Conservation (phyloP, 2,797 vertebrate genomes). For the Danio choprae region DNA sequence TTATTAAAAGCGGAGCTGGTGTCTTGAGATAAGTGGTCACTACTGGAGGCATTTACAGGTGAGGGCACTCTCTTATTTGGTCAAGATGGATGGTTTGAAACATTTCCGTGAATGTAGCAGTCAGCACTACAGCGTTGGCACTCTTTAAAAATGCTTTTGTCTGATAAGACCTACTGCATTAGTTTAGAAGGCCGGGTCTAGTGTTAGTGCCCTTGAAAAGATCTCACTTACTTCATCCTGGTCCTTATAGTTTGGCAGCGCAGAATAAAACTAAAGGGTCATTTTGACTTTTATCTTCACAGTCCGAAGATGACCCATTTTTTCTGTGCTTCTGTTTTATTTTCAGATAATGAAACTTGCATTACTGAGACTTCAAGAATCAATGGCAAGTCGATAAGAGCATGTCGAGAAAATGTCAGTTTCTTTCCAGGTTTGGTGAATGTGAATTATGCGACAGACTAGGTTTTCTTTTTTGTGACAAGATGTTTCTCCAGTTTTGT, state of each 20-base stretch:
- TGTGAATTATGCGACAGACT: not conserved
- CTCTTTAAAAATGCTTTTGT: conserved; percentile 80
- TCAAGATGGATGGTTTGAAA: conserved; percentile 82
- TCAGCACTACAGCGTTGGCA: conserved; percentile 67
- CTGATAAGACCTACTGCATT: conserved; percentile 75
- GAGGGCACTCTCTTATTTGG: conserved; percentile 82
- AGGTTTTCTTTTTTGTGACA: conserved; percentile 21
- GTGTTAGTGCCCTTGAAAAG: conserved; percentile 34
- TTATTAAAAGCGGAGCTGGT: conserved; percentile 81
- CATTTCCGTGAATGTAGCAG: conserved; percentile 80
- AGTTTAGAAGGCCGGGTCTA: conserved; percentile 68
- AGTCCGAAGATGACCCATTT: not conserved
- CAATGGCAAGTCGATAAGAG: conserved; percentile 34
- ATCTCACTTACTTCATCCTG: conserved; percentile 20
- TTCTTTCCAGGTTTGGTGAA: conserved; percentile 4
- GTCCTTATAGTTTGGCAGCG: conserved; percentile 4
- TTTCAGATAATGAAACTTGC: conserved; percentile 43
- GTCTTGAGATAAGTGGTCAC: conserved; percentile 83
- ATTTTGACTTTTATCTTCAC: conserved; percentile 3
- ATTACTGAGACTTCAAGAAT: conserved; percentile 31
- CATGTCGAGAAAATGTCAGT: conserved; percentile 19
- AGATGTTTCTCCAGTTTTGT: not conserved
- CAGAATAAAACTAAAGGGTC: not conserved
- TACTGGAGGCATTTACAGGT: conserved; percentile 80
- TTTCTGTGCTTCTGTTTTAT: conserved; percentile 49